Evolutionary conservation across 2,113 vertebrate species (phyloP).

Genomic region (Taxidea taxus): DNA sequence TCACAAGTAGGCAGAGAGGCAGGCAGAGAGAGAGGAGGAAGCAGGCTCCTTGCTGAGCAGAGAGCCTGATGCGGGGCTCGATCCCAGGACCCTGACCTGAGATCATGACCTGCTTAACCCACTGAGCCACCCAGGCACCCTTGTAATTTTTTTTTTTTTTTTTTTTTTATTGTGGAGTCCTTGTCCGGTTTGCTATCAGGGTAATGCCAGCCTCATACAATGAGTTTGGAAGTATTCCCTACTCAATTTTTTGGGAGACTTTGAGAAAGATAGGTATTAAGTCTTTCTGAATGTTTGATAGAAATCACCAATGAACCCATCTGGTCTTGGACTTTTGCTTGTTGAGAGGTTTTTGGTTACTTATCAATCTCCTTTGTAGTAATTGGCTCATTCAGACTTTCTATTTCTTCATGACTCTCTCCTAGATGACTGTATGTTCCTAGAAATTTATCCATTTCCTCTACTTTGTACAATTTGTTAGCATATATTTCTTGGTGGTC

Average conservation of each 20-base stretch:
- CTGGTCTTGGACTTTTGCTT: not conserved
- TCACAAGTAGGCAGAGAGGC: no score
- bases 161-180: not conserved
- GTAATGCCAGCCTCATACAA: not conserved
- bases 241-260: not conserved
- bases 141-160: not conserved
- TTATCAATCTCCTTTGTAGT: not conserved
- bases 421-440: not conserved
- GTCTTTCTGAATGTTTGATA: not conserved
- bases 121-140: no score
- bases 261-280: not conserved
- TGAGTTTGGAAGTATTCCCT: not conserved
- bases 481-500: not conserved
- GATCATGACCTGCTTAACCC: no score
- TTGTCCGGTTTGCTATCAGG: not conserved
- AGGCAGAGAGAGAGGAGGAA: no score
- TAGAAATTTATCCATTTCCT: not conserved
- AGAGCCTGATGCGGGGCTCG: no score
- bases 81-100: no score
- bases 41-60: no score
- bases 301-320: not conserved
- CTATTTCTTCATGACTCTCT: not conserved
- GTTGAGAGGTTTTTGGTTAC: not conserved
- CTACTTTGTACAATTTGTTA: not conserved
- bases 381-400: not conserved